Conservation (phyloP, 2,888 invertebrate species). For the Perizoma flavofasciatum region DNA sequence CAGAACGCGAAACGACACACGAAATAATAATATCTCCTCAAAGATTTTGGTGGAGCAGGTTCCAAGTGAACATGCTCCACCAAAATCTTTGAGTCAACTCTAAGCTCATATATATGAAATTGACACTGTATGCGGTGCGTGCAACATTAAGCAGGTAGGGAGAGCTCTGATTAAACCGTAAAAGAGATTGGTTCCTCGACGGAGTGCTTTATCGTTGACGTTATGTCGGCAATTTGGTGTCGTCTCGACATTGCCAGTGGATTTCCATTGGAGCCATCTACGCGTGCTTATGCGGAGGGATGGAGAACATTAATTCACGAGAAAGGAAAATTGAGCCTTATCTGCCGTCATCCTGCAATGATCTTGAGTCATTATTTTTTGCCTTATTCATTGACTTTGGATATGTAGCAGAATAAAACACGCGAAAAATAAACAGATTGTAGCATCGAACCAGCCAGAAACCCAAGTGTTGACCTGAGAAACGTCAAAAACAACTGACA, state of each 20-base stretch:
- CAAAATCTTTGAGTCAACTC: no score
- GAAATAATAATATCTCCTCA: no score
- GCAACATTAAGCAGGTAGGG: constrained; percentile 61
- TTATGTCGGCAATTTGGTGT: constrained; percentile 73
- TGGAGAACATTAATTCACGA: constrained; percentile 39
- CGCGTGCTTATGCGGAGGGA: constrained; percentile 41
- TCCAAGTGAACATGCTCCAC: no score
- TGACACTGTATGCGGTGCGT: constrained; percentile 52
- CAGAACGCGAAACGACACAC: no score
- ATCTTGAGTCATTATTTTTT: constrained; percentile 10
- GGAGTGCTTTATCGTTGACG: constrained; percentile 76
- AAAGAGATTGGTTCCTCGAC: constrained; percentile 79
- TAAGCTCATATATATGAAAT: constrained; percentile 52
- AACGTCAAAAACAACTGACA: no score
- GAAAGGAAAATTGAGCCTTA: constrained; percentile 15
- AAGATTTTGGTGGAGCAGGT: no score
- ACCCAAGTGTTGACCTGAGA: no score
- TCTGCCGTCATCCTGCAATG: constrained; percentile 5
- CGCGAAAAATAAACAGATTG: not conserved
- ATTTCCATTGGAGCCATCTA: constrained; percentile 44
- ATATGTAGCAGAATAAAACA: not conserved
- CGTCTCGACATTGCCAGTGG: constrained; percentile 46
- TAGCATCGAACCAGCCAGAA: not conserved
- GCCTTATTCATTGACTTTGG: not conserved
- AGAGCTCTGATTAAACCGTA: constrained; percentile 79